Evolutionary conservation across 2,797 vertebrate species (phyloP), one percentile per base, ranked within the genome.

Genomic region (Danio kyathit): DNA sequence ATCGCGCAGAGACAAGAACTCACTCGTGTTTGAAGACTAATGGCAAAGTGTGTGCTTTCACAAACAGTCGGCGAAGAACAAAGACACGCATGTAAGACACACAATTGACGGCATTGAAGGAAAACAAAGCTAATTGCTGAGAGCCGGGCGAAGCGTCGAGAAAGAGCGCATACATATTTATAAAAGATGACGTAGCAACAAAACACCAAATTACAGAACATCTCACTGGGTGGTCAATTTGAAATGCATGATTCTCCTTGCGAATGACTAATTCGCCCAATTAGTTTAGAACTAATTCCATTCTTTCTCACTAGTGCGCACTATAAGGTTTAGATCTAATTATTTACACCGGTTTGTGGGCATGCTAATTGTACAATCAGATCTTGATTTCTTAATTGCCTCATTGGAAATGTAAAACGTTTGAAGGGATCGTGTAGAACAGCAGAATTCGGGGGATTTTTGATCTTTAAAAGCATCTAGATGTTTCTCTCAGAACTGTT

Each of bases 41-140:
- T 67, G 52, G 41, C 57, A 70, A 61, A 77, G 38, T 77, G 73
- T 61, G 38, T 59, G 57, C 64, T 60, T 69, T 59, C 49, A 19
- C 48, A 74, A 74, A 54, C 71, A 61, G 48, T 56, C 43, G 8
- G 54, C 54, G 51, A 21, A 60, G 40, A 69, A 76, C 80, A 74
- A 67, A 60, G 43, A 48, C 66, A 49, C 3, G 1, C 64, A 57
- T 64, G 56, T 38, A 12, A 51, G 69, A 84, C 19, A 46, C 66
- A 74, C 63, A 59, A 78, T 84, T 70, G 44, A 5, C 5, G 1
- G 29, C 74, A 65, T 77, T 79, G 21, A 61, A 60, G 44, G 7
- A 46, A 84, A 81, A 74, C 49, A 67, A 66, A 76, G 41, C 64
- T 82, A 77, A 84, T 78, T 84, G 70, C 75, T 14, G 69, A 74